Conservation (phyloP, 2,888 invertebrate species). For the Coleophora deauratella region DNA sequence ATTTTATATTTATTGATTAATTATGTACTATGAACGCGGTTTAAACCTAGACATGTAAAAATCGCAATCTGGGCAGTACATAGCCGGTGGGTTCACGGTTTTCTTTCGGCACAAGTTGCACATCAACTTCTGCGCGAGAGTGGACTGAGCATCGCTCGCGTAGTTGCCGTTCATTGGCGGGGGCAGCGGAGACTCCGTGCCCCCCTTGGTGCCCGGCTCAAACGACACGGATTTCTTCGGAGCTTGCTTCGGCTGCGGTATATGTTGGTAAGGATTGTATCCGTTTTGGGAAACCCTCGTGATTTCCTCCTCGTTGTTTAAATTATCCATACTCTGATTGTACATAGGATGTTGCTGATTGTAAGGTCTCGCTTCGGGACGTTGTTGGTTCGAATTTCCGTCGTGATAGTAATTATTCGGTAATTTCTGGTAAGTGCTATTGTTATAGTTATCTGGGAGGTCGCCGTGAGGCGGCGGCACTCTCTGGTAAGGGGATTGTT, state of each 20-base stretch:
- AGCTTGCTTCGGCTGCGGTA: constrained; percentile 75
- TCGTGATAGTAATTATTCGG: constrained; percentile 53
- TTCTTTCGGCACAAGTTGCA: constrained; percentile 93
- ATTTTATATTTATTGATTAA: neutral
- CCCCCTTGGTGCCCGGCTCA: constrained; percentile 82
- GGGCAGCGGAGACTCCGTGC: constrained; percentile 67
- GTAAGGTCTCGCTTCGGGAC: constrained; percentile 46
- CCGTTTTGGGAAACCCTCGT: constrained; percentile 33
- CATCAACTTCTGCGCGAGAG: constrained; percentile 70
- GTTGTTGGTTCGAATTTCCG: constrained; percentile 32
- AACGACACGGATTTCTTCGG: constrained; percentile 82
- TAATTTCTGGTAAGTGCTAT: constrained; percentile 51
- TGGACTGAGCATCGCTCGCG: constrained; percentile 35
- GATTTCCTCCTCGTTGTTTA: neutral
- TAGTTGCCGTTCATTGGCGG: constrained; percentile 48
- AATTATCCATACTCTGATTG: constrained; percentile 40
- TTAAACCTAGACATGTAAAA: constrained; percentile 92
- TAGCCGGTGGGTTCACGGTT: constrained; percentile 82
- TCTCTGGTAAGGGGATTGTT: constrained; percentile 72
- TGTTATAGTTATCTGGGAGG: constrained; percentile 48
- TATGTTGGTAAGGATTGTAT: constrained; percentile 77
- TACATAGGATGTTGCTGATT: constrained; percentile 54
- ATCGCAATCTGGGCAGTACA: constrained; percentile 93
- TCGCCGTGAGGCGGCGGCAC: constrained; percentile 75
- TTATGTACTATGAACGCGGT: constrained; percentile 68